phyloP scores from a whole-genome alignment of 2,888 invertebrate species.

The Nudaria mundana region DNA sequence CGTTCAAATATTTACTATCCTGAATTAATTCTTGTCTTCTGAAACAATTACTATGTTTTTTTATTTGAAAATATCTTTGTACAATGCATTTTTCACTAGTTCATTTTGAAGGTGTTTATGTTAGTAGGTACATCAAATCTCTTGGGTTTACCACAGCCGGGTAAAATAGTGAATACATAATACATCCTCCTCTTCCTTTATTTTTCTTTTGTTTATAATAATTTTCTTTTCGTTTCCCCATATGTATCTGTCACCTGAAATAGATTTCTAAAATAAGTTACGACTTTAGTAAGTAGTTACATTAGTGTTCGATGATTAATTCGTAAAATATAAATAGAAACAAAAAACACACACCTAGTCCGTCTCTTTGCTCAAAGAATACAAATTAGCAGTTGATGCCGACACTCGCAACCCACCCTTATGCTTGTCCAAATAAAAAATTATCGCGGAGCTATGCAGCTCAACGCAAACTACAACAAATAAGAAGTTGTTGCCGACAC shows the following conservation, averaged over 20 bases:
- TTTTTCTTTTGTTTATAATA: no score
- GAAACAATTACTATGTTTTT: no score
- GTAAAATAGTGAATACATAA: background rate
- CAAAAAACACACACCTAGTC: no score
- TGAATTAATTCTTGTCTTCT: background rate
- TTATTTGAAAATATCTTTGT: no score
- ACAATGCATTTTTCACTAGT: background rate
- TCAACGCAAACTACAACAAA: background rate
- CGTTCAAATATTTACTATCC: background rate
- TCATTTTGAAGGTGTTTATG: background rate
- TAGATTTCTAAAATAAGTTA: background rate
- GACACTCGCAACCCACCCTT: background rate
- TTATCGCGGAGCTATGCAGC: background rate
- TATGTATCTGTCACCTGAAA: background rate
- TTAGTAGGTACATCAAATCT: background rate
- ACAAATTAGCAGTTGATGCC: no score
- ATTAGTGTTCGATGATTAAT: background rate
- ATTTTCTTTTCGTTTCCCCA: background rate
- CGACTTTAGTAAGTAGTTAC: background rate
- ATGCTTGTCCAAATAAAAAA: background rate
- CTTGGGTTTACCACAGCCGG: background rate
- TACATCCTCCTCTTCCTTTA: no score
- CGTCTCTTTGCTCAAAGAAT: no score
- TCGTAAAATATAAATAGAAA: no score
- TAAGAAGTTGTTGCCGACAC: no score